Evolutionary conservation across 2,797 vertebrate species (phyloP).

Genomic region (Sebastes iracundus): DNA sequence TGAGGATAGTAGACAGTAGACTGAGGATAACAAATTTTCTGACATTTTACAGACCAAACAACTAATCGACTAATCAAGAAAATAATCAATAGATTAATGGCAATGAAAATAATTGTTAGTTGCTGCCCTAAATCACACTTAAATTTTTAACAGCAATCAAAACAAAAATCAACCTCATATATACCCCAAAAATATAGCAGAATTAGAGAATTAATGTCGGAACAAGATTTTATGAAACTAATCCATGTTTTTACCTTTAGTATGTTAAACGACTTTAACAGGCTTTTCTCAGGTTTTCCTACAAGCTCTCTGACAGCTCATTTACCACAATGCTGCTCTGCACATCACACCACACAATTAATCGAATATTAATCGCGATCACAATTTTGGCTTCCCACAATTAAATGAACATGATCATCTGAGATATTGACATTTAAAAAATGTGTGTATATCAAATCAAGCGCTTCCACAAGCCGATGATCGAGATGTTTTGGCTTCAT

Average conservation of each 20-base stretch:
- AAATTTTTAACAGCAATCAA: neutral
- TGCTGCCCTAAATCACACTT: neutral
- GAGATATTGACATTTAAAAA: too few species aligned
- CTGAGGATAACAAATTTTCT: too few species aligned
- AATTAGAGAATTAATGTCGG: neutral
- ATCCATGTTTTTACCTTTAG: neutral
- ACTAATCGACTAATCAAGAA: too few species aligned
- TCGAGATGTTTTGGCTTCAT: too few species aligned
- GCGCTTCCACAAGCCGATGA: too few species aligned
- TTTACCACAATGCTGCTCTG: neutral
- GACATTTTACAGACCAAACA: too few species aligned
- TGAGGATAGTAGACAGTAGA: neutral
- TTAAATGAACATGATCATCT: too few species aligned
- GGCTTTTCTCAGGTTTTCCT: neutral
- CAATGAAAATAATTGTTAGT: too few species aligned
- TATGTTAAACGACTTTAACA: neutral
- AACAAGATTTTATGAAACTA: neutral
- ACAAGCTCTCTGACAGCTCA: neutral
- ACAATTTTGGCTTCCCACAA: too few species aligned
- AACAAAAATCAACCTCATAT: neutral
- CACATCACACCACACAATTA: neutral
- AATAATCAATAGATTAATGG: too few species aligned
- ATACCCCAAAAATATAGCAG: neutral
- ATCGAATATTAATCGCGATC: too few species aligned
- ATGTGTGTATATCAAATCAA: too few species aligned